Evolutionary conservation across 2,888 invertebrate species (phyloP).

Genomic region (Scrobipalpa atriplicella): DNA sequence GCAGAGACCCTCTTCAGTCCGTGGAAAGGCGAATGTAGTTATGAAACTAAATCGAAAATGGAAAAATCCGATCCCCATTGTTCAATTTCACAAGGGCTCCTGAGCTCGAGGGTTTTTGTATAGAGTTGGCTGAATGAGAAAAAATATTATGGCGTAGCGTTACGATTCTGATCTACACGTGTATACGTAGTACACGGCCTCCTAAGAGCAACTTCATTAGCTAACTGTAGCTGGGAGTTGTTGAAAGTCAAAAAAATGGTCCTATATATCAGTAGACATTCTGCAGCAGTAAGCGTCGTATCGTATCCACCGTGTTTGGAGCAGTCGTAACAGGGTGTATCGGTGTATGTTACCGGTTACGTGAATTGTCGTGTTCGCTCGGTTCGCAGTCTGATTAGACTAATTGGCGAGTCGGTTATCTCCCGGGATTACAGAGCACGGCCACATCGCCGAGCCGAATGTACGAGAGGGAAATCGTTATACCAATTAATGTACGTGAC

Average conservation of each 20-base stretch:
- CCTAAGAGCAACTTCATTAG: too few species aligned
- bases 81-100: constrained; percentile 18
- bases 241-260: too few species aligned
- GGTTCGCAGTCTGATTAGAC: constrained; percentile 27
- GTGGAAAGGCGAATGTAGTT: constrained; percentile 15
- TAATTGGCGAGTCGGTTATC: constrained; percentile 27
- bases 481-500: constrained; percentile 18
- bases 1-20: constrained; percentile 17
- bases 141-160: not conserved
- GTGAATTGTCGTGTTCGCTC: constrained; percentile 23
- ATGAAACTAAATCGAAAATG: constrained; percentile 17
- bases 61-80: constrained; percentile 18
- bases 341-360: constrained; percentile 2
- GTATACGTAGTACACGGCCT: too few species aligned
- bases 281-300: not conserved
- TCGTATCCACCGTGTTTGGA: not conserved
- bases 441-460: constrained; percentile 5
- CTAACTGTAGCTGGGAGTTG: too few species aligned
- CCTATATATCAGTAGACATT: not conserved
- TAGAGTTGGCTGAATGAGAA: not conserved
- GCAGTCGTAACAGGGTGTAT: not conserved
- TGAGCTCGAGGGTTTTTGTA: constrained; percentile 16
- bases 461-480: constrained; percentile 18
- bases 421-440: constrained; percentile 22
- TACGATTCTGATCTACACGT: not conserved